Conservation (phyloP, 1,140 invertebrate species). For the Cydia amplana region DNA sequence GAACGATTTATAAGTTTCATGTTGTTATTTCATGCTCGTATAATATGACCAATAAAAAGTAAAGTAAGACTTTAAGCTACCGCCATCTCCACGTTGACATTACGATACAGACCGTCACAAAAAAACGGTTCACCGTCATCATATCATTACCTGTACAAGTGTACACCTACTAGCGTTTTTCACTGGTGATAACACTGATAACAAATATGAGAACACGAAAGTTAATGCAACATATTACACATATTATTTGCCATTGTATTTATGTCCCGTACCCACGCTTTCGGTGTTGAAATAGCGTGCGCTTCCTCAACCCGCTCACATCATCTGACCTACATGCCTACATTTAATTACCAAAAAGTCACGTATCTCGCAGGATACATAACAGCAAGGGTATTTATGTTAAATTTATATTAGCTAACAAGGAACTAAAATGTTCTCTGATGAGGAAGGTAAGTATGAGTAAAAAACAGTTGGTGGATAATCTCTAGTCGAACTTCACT, state of each 20-base stretch:
- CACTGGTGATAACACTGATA: too few species aligned
- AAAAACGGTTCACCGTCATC: too few species aligned
- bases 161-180: too few species aligned
- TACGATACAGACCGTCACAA: too few species aligned
- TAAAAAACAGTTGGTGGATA: too few species aligned
- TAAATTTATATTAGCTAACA: background rate
- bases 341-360: constrained; percentile 28
- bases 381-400: background rate
- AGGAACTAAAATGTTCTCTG: too few species aligned
- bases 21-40: background rate
- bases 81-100: too few species aligned
- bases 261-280: constrained; percentile 25
- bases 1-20: background rate
- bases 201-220: constrained; percentile 25
- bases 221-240: constrained; percentile 21
- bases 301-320: constrained; percentile 17
- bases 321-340: constrained; percentile 20
- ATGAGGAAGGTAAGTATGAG: too few species aligned
- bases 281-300: constrained; percentile 17
- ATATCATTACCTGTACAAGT: too few species aligned
- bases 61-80: too few species aligned
- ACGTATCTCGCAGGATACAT: background rate
- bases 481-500: too few species aligned
- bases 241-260: constrained; percentile 18
- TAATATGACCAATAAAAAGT: too few species aligned